phyloP scores from a whole-genome alignment of 2,113 vertebrate genomes.

The Tauraco erythrolophus region DNA sequence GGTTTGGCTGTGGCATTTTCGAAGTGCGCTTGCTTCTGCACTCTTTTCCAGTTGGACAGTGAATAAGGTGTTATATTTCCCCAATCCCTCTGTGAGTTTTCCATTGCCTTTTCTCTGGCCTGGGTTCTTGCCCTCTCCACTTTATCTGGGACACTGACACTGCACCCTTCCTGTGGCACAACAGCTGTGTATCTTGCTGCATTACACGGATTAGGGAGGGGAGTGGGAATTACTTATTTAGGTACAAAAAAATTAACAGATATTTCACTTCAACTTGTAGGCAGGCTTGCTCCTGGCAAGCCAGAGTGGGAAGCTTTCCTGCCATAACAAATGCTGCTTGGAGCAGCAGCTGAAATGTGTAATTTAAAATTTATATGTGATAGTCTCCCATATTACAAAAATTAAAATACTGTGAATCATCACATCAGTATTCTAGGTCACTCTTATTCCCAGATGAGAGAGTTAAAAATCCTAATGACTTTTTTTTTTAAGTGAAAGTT shows the following conservation, averaged over 20 bases:
- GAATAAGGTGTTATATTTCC: not conserved
- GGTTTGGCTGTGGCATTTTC: not conserved
- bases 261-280: not conserved
- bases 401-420: conserved; percentile 54
- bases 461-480: conserved; percentile 53
- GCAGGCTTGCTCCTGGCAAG: conserved; percentile 21
- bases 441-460: conserved; percentile 58
- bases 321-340: not conserved
- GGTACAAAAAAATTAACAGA: not conserved
- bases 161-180: not conserved
- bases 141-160: not conserved
- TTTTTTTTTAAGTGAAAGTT: conserved; percentile 12
- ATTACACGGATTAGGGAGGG: not conserved
- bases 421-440: conserved; percentile 55
- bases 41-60: not conserved
- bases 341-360: conserved; percentile 6
- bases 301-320: conserved; percentile 1
- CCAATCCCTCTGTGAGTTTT: not conserved
- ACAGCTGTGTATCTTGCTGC: not conserved
- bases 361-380: conserved; percentile 30
- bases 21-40: not conserved
- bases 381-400: conserved; percentile 6
- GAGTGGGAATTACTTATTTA: not conserved
- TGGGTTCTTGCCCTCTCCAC: not conserved
- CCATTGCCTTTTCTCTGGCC: not conserved